Evolutionary conservation across 2,113 vertebrate species (phyloP).

Genomic region (Osmerus eperlanus): DNA sequence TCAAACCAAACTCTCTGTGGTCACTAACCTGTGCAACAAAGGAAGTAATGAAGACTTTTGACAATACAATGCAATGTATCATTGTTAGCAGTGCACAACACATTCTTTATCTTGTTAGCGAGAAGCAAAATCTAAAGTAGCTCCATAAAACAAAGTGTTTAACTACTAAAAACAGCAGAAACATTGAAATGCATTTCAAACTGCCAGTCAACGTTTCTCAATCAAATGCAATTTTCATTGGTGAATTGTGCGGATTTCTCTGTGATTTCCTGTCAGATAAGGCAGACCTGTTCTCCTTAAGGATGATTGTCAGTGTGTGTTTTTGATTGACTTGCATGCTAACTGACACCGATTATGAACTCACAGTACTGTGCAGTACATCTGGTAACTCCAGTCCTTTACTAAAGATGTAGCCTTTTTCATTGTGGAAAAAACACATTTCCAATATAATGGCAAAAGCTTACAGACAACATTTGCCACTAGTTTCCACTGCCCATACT

Average conservation of each 20-base stretch:
- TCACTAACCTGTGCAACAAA: conserved; percentile 18
- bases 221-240: no score
- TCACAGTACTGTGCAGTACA: conserved; percentile 2
- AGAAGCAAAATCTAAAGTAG: no score
- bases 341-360: conserved; percentile 17
- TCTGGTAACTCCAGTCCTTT: conserved; percentile 19
- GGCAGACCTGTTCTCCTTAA: neutral
- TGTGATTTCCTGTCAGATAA: neutral
- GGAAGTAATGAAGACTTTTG: conserved; percentile 11
- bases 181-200: no score
- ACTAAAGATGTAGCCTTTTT: conserved; percentile 33
- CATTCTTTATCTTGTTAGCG: no score
- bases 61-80: neutral
- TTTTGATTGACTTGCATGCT: conserved; percentile 13
- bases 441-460: conserved; percentile 32
- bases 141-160: no score
- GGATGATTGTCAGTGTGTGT: neutral
- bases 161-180: no score
- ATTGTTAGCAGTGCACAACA: no score
- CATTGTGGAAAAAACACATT: conserved; percentile 22
- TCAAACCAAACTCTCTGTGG: conserved; percentile 16
- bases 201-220: no score
- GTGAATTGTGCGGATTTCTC: no score
- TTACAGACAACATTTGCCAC: conserved; percentile 44
- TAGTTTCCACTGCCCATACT: conserved; percentile 53